Base-by-base conservation (phyloP, 2,113 vertebrate species). In the Atherinomorus stipes region DNA sequence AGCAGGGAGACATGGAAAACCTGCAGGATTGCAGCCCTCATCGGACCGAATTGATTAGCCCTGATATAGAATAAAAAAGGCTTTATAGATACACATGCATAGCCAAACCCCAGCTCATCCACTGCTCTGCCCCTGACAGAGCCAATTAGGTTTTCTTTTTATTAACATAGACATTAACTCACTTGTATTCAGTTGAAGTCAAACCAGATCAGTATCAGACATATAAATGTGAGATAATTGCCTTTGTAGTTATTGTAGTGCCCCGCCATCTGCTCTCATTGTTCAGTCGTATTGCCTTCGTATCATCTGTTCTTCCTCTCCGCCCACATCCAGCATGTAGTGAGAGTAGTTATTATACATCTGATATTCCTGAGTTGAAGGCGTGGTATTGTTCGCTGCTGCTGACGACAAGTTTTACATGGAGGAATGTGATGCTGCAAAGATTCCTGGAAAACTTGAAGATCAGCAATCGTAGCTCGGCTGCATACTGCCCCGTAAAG, bases 201-300 rank as follows among this genome's bases (percentile, higher is more conserved):
- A 53, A 26, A 63, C 19, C 42, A 56, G 58, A 63, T 77, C 63
- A 40, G n/a, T 49, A 65, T 69, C 10, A 63, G 5, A 72, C 75
- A 47, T 42, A 8, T 23, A 54, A 65, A 49, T 12, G 26, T 61
- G 6, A 44, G 64, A 81, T 83, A 81, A 89, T 76, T 78, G 76
- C 68, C 74, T 67, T 69, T 83, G 68, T 66, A 21, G 67, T 58
- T 54, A 44, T 78, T 38, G 57, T 67, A 21, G 52, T 28, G 61
- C 65, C 45, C 59, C 72, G 69, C 54, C 80, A 80, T 82, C 81
- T 81, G 75, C 80, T 80, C 59, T 28, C 6, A 74, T 80, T 85
- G 69, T 86, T 71, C 79, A 26, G 40, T 23, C 38, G 56, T 3
- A 0, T 56, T 56, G 53, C 53, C 68, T 61, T 83, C 47, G 37